Base-by-base conservation (phyloP, 2,113 vertebrate species). In the Eurystomus gularis region DNA sequence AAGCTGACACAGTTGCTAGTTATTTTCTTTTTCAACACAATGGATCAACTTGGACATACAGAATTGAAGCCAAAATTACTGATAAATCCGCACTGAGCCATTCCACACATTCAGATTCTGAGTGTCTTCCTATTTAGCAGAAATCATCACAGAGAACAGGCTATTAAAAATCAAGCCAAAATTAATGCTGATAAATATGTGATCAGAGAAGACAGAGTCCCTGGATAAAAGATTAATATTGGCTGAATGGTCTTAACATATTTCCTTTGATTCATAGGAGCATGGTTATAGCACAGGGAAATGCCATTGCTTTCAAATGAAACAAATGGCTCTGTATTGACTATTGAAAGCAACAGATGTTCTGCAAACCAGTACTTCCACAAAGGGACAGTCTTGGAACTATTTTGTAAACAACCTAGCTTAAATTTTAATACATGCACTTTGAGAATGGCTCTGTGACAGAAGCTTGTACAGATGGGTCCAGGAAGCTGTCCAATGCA, bases 311-410 rank as follows among this genome's bases (percentile, higher is more conserved):
- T 95, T 97, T 97, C 96, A 95, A 57, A 96, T 82, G 70, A 91
- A 97, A 96, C 95, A 96, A 96, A 97, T 94, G 91, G 65, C 78
- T 96, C 95, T 94, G 86, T 91, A 94, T 94, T 96, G 88, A 92
- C 66, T 91, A 82, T 37, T 52, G 88, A 97, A 96, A 97, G 96
- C 86, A 96, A 94, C 95, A 90, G 89, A 97, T 98, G 96, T 88
- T 97, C 70, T 90, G 92, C 73, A 91, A 97, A 92, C 83, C 88
- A 91, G 79, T 88, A 83, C 77, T 90, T 92, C 33, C 76, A 97
- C 95, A 96, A 93, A 95, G 92, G 95, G 97, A 98, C 87, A 89
- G 86, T 66, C 95, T 93, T 97, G 88, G 94, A 96, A 97, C 58
- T 94, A 64, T 93, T 96, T 95, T 86, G 94, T 95, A 97, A 97